phyloP scores from a whole-genome alignment of 2,113 vertebrate species.

The Gracilinanus agilis region DNA sequence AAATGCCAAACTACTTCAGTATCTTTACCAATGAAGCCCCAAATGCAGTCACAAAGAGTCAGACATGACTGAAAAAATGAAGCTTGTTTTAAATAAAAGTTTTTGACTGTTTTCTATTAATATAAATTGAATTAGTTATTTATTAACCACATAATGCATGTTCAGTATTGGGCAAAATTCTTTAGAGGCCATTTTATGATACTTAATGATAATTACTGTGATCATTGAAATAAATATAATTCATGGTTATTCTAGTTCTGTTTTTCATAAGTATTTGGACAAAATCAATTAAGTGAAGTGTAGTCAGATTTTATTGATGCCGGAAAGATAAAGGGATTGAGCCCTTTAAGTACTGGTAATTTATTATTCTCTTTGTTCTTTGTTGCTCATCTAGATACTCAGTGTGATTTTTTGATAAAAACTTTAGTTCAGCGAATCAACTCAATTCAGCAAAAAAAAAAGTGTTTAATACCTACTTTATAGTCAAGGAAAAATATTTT shows the following conservation, averaged over 20 bases:
- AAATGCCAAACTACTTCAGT: background rate
- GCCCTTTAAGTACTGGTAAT: conserved; percentile 56
- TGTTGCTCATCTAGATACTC: conserved; percentile 8
- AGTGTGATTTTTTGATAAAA: background rate
- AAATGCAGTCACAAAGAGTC: background rate
- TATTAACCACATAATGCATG: background rate
- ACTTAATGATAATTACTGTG: background rate
- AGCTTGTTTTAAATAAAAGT: background rate
- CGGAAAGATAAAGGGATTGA: conserved; percentile 30
- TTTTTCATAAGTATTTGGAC: background rate
- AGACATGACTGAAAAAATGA: background rate
- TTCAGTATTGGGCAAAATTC: background rate
- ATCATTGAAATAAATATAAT: background rate
- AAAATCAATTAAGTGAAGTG: background rate
- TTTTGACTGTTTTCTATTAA: background rate
- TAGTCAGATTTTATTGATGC: conserved; percentile 33
- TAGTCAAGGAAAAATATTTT: background rate
- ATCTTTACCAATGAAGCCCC: background rate
- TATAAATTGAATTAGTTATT: background rate
- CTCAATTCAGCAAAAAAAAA: background rate
- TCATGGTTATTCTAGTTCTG: background rate
- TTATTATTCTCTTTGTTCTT: conserved; percentile 37
- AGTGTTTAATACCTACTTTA: background rate
- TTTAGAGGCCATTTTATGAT: background rate
- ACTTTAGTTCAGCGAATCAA: background rate